Conservation (phyloP, 2,113 vertebrate genomes). For the Callithrix jacchus region DNA sequence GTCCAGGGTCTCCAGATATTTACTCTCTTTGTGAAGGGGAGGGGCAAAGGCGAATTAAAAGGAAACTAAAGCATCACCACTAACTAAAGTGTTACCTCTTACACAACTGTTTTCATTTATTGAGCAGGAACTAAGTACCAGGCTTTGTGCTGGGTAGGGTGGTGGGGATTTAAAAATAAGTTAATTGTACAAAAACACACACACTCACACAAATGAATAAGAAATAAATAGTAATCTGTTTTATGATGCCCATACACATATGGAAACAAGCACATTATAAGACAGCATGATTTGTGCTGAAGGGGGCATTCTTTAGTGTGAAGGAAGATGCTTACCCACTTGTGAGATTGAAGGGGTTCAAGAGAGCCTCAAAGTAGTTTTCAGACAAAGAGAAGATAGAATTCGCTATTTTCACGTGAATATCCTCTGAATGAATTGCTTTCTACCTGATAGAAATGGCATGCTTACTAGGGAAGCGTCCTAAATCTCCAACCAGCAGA, state of each 20-base stretch:
- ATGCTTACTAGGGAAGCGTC: background rate
- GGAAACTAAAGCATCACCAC: background rate
- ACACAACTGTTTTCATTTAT: background rate
- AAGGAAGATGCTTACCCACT: background rate
- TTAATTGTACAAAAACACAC: background rate
- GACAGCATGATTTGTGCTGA: background rate
- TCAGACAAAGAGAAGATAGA: background rate
- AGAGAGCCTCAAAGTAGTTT: background rate
- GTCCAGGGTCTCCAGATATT: background rate
- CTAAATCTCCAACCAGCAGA: background rate
- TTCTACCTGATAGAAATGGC: background rate
- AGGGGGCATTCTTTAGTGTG: too few species aligned
- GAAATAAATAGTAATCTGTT: background rate
- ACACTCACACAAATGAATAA: background rate
- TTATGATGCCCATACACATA: background rate
- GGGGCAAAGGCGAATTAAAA: background rate
- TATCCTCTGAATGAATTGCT: background rate
- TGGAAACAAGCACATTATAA: background rate
- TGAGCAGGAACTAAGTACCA: background rate
- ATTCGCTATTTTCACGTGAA: slow-evolving; percentile 5
- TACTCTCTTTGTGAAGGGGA: background rate
- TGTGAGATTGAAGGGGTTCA: background rate
- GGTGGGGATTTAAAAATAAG: background rate
- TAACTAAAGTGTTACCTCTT: background rate
- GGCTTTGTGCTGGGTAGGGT: background rate